These are phyloP conservation scores for Coptodon bakossiorum DNA, from an alignment of 2,113 vertebrate genomes.

Conservation along the genomic window DNA sequence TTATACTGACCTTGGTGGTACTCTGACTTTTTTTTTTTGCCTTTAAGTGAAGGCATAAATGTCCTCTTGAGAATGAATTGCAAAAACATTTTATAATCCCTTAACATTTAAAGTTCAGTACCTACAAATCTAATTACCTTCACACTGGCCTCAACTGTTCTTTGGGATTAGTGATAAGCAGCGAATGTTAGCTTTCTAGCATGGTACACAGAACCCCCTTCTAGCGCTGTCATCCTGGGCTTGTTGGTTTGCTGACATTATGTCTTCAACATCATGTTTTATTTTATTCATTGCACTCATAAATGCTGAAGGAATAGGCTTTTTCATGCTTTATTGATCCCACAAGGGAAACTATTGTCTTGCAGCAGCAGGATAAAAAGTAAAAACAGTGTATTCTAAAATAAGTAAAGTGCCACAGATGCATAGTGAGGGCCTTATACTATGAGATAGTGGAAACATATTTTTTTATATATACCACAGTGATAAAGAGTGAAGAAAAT, in stretches of 20 bases:
- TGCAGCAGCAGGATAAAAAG: not conserved
- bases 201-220: not conserved
- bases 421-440: not conserved
- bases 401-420: not conserved
- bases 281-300: not conserved
- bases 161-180: not conserved
- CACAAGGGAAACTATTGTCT: not conserved
- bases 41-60: not conserved
- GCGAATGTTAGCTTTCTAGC: not conserved
- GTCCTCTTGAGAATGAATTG: not conserved
- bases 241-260: not conserved
- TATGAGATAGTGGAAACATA: not conserved
- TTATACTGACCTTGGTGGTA: not conserved
- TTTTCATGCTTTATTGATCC: not conserved
- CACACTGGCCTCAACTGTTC: not conserved
- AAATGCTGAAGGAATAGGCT: not conserved
- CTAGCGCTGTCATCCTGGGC: not conserved
- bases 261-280: not conserved
- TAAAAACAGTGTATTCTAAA: not conserved
- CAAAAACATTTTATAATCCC: not conserved
- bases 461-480: not conserved
- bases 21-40: not conserved
- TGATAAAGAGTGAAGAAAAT: not conserved
- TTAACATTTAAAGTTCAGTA: not conserved
- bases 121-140: not conserved